Evolutionary conservation across 2,888 invertebrate genomes (phyloP).

Genomic region (Apodemia duryi): DNA sequence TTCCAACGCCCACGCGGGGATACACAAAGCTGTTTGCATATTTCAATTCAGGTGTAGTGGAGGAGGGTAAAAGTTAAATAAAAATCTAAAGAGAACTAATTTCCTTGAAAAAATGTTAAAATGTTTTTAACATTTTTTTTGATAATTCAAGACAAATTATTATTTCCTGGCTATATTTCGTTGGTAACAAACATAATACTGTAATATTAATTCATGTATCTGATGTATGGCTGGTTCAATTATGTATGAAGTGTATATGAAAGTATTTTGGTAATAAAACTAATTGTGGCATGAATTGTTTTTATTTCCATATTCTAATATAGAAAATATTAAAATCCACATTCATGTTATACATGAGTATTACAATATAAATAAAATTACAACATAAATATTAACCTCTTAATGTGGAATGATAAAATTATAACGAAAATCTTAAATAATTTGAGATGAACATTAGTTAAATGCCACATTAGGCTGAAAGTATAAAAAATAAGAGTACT

Average conservation of each 20-base stretch:
- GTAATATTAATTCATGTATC: constrained; percentile 1
- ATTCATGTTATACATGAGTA: constrained; percentile 9
- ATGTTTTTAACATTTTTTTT: no score
- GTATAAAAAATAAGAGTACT: no score
- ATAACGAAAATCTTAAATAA: no score
- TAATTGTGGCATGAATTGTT: neutral
- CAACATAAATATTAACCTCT: neutral
- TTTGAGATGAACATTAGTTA: no score
- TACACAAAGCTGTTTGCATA: no score
- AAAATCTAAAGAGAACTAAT: no score
- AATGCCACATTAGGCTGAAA: no score
- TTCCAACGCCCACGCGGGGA: no score
- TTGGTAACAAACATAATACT: neutral
- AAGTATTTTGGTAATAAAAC: constrained; percentile 11
- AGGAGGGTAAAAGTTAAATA: no score
- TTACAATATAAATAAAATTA: neutral
- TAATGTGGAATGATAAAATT: neutral
- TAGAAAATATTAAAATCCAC: constrained; percentile 6
- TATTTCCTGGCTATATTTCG: neutral
- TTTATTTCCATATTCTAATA: constrained; percentile 12
- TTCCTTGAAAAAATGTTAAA: no score
- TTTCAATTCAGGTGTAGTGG: no score
- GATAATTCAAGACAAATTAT: neutral
- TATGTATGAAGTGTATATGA: neutral
- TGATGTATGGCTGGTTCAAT: constrained; percentile 13